Base-by-base conservation (phyloP, 2,888 invertebrate species). In the Thymelicus lineola region DNA sequence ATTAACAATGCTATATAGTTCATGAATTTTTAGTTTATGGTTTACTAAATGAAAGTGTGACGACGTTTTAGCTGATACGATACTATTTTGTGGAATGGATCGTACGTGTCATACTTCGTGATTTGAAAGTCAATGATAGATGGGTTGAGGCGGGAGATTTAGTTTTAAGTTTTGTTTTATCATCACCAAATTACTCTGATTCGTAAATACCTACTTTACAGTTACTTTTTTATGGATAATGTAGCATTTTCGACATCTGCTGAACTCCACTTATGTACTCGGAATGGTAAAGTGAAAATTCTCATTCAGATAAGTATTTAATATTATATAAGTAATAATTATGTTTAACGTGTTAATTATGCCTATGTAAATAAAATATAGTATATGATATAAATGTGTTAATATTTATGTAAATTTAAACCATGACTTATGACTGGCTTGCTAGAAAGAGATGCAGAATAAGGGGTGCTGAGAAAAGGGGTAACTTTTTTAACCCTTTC, bases 401-500 rank as follows among this genome's bases (percentile, higher is more conserved):
- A 4, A 20, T 50, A 10, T 0, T 53, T n/a, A 53, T 20, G 20
- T 53, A 20, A 53, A 53, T 53, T 53, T 10, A 4, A 20, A 10
- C 53, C 10, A 15, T 53, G 5, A 20, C 12, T 12, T 53, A 53
- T 53, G 7, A 12, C 4, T 20, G 20, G 4, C 17, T 9, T 61
- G 42, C 28, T 70, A 73, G 75, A 82, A 80, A 86, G 84, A 80
- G 84, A 82, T 83, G 80, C 75, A 84, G 78, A 82, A 81, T 77
- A 80, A 79, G 80, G 89, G 87, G 83, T 85, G 82, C 74, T 81
- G 69, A 74, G 86, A 86, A 90, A 91, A 88, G 86, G 93, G 91
- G 90, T 89, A 78, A 80, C 78, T 82, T 85, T 82, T 87, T 87
- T 87, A 91, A 91, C 92, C 94, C 93, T 91, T 92, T 86, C 79